Evolutionary conservation across 2,797 vertebrate genomes (phyloP), one percentile per base, ranked within the genome.

Genomic region (Picus viridis): DNA sequence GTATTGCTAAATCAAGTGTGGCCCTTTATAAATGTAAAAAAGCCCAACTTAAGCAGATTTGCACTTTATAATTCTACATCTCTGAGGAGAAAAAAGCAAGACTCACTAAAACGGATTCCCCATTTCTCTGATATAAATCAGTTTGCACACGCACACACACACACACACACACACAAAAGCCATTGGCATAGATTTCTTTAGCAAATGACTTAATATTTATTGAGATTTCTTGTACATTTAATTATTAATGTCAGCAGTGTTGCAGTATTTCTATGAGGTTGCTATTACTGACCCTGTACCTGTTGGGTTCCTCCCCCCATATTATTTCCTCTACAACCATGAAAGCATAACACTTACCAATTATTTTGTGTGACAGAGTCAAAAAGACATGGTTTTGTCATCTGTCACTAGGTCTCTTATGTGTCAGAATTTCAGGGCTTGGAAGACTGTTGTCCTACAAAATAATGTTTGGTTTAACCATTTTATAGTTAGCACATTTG

Each of bases 211-310:
- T 96, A 93, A 83, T 96, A 83, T 94, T 96, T 94, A 86, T 91
- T 94, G 95, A 93, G 71, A 84, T 93, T 95, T 94, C 95, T 91
- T 94, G 95, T 98, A 96, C 94, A 93, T 95, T 99, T 97, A 98
- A 98, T 98, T 98, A 98, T 98, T 98, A 97, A 98, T 98, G 97
- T 41, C 93, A 97, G 90, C 97, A 97, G 97, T 98, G 97, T 98
- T 97, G 97, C 94, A 94, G 95, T 97, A 97, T 97, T 96, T 96
- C 90, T 96, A 64, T 94, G 97, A 97, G 97, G 97, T 96, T 97
- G 94, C 87, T 96, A 51, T 87, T 83, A 91, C 96, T 98, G 97
- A 98, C 97, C 97, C 94, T 95, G 69, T 96, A 96, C 92, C 90
- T 96, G 95, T 96, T 96, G 94, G 90, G 19, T 41, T 85, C 78